A percentile compares a stretch with the other conserved stretches of the same genome.
Evolutionary conservation across 2,888 invertebrate species (phyloP).

Genomic region (Resseliella maxima): DNA sequence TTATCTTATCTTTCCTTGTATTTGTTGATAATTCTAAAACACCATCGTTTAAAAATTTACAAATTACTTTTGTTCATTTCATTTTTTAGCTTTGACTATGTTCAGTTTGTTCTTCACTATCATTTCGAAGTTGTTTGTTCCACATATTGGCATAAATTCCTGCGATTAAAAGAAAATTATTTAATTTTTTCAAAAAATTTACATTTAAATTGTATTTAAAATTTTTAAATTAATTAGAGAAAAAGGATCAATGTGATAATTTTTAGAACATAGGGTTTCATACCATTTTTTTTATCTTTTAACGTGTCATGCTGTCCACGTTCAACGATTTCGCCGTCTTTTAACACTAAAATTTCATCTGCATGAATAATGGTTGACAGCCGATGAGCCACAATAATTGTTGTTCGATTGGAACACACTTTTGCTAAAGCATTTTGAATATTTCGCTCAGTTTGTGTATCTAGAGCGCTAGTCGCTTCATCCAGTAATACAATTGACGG

Average conservation of each 20-base stretch:
- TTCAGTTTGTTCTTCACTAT: constrained; percentile 60
- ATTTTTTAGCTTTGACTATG: background rate
- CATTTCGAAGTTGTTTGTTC: constrained; percentile 80
- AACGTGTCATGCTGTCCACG: constrained; percentile 78
- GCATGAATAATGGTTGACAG: constrained; percentile 95
- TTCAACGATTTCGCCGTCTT: constrained; percentile 92
- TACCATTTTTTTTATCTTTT: background rate
- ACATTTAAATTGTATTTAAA: too few species aligned
- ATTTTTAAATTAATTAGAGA: too few species aligned
- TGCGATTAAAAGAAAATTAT: constrained; percentile 53
- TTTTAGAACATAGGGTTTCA: background rate
- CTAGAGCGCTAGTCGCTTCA: constrained; percentile 78
- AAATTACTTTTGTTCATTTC: background rate
- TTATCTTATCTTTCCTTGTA: too few species aligned
- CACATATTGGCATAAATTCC: constrained; percentile 93
- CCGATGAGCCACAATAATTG: constrained; percentile 93
- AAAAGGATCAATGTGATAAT: too few species aligned
- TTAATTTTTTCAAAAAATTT: background rate
- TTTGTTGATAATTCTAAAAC: too few species aligned
- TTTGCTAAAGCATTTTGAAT: constrained; percentile 46
- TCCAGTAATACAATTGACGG: constrained; percentile 92
- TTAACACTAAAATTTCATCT: constrained; percentile 92
- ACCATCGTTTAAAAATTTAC: too few species aligned
- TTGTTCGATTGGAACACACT: constrained; percentile 80
- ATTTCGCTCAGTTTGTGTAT: constrained; percentile 90